Conservation (phyloP, 2,888 invertebrate genomes). For the Amitus sp. region DNA sequence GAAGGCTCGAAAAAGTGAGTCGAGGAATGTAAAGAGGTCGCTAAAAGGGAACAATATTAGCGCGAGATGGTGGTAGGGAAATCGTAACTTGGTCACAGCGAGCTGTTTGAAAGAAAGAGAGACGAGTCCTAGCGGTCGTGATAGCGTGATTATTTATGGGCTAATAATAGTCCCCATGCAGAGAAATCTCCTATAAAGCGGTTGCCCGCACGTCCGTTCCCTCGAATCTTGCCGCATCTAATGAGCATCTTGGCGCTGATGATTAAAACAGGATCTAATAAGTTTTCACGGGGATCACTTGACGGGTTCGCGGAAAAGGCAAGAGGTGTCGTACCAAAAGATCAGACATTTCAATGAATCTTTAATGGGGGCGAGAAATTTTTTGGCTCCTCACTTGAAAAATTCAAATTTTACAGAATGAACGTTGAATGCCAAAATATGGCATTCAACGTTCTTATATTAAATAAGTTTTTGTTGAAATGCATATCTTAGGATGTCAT, state of each 20-base stretch:
- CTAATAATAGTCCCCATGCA: constrained; percentile 32
- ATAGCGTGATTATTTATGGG: constrained; percentile 34
- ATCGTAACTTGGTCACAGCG: constrained; percentile 3
- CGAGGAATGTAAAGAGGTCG: no score
- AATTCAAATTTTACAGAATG: no score
- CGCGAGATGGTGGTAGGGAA: no score
- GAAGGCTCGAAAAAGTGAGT: no score
- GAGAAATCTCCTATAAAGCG: constrained; percentile 30
- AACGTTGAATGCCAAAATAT: no score
- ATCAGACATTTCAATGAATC: no score
- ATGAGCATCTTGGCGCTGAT: constrained; percentile 22
- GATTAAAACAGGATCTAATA: constrained; percentile 35
- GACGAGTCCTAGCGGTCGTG: constrained; percentile 8
- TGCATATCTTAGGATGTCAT: no score
- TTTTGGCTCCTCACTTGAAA: no score
- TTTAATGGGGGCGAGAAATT: no score
- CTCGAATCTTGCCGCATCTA: constrained; percentile 2
- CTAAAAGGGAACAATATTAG: no score
- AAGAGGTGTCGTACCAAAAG: neutral
- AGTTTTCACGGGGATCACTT: constrained; percentile 18
- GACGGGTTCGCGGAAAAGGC: neutral
- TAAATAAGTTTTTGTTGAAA: no score
- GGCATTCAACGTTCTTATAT: no score
- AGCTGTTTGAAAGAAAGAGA: constrained; percentile 9
- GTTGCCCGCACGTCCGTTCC: constrained; percentile 1